Percentiles rank a stretch among this genome's conserved stretches.
Conservation (phyloP, 1,140 invertebrate species). For the Druon quercuslanigerum region DNA sequence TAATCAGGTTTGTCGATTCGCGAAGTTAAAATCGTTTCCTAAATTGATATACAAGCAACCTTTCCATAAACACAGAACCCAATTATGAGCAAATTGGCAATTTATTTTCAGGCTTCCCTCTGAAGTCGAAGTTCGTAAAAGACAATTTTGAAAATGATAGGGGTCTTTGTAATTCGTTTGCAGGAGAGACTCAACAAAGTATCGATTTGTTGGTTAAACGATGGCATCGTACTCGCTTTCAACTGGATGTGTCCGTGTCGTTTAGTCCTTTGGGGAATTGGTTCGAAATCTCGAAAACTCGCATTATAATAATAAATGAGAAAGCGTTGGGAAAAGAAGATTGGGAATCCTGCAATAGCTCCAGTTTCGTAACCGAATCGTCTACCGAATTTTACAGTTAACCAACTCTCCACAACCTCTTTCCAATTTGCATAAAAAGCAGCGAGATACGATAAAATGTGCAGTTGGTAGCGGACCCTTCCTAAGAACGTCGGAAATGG, state of each 20-base stretch:
- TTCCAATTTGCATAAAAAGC: slow-evolving; percentile 67
- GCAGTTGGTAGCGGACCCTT: slow-evolving; percentile 3
- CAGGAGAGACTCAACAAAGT: neutral
- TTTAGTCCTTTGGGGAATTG: neutral
- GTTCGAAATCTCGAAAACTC: neutral
- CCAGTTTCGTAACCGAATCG: slow-evolving; percentile 54
- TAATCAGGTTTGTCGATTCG: neutral
- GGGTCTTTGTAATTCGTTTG: neutral
- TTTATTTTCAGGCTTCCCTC: neutral
- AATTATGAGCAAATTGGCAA: slow-evolving; percentile 17
- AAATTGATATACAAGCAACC: neutral
- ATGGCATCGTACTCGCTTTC: neutral
- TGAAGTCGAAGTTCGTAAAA: neutral
- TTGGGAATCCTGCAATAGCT: slow-evolving; percentile 18
- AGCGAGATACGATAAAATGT: slow-evolving; percentile 47
- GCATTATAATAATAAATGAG: slow-evolving; percentile 13
- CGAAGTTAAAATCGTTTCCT: neutral
- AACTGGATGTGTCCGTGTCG: neutral
- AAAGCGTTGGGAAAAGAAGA: slow-evolving; percentile 3
- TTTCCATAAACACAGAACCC: neutral
- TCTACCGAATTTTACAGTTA: slow-evolving; percentile 62
- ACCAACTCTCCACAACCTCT: slow-evolving; percentile 44
- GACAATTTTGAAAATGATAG: slow-evolving; percentile 29
- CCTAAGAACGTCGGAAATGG: slow-evolving; percentile 47
- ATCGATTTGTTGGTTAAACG: slow-evolving; percentile 3